Conservation (phyloP, 2,113 vertebrate genomes). For the Athene noctua region DNA sequence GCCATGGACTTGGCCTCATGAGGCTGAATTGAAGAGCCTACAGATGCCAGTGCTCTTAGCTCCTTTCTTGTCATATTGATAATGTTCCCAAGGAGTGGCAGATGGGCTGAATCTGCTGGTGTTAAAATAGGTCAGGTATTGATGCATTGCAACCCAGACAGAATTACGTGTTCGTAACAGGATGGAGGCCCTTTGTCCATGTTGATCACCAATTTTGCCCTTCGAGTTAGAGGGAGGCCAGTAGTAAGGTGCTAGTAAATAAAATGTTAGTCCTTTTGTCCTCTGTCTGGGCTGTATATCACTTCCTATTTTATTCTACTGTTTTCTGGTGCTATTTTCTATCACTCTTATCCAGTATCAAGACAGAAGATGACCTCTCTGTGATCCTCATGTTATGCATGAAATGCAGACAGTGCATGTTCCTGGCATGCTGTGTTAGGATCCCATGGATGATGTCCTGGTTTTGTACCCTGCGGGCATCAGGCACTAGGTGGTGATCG, state of each 20-base stretch:
- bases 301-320: not conserved
- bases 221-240: not conserved
- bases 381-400: not conserved
- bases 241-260: not conserved
- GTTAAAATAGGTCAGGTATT: not conserved
- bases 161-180: not conserved
- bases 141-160: not conserved
- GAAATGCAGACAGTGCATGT: not conserved
- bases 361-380: not conserved
- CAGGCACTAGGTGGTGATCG: accelerated
- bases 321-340: not conserved
- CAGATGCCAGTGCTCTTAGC: not conserved
- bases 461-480: not conserved
- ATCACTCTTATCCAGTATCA: not conserved
- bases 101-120: not conserved
- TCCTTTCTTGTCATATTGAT: not conserved
- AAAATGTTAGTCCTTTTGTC: not conserved
- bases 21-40: not conserved
- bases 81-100: not conserved
- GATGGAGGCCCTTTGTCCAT: not conserved
- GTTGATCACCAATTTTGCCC: not conserved
- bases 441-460: not conserved
- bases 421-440: not conserved
- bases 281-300: not conserved
- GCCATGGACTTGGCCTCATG: not conserved